phyloP scores from a whole-genome alignment of 1,140 invertebrate species.

The Lysiphlebus fabarum region DNA sequence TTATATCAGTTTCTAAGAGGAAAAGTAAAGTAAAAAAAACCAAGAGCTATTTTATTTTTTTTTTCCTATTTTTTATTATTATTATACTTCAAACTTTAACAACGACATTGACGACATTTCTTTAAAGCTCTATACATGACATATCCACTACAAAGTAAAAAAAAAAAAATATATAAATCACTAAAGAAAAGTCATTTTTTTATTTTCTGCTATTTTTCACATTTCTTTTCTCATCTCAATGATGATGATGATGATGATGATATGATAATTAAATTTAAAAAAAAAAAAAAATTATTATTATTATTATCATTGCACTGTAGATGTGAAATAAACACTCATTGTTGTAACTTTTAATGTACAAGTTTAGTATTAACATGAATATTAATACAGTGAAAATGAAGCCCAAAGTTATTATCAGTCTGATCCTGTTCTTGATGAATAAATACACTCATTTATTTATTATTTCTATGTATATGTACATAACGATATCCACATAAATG shows the following conservation, averaged over 20 bases:
- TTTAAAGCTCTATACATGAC: conserved; percentile 20
- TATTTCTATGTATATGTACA: conserved; percentile 8
- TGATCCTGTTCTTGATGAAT: not conserved
- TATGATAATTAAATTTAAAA: too few relatives aligned
- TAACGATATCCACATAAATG: not conserved
- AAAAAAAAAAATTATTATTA: too few relatives aligned
- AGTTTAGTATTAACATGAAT: conserved; percentile 5
- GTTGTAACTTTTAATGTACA: conserved; percentile 1
- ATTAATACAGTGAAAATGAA: conserved; percentile 12
- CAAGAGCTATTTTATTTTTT: conserved; percentile 19
- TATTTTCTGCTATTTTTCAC: conserved; percentile 19
- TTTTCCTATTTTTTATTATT: conserved; percentile 26
- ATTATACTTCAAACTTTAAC: conserved; percentile 7
- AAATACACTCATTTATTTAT: not conserved
- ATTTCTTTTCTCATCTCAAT: conserved; percentile 7
- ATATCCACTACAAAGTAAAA: not conserved
- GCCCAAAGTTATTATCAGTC: not conserved
- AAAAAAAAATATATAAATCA: not conserved
- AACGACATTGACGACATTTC: conserved; percentile 20
- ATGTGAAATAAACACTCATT: not conserved
- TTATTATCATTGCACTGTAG: not conserved
- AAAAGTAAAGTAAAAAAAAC: conserved; percentile 13
- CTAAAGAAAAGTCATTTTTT: conserved; percentile 13
- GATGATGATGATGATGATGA: too few relatives aligned
- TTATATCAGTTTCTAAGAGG: conserved; percentile 1